Percentiles rank a stretch among this genome's conserved stretches.
Conservation (phyloP, 2,113 vertebrate genomes). For the Pungitius pungitius region DNA sequence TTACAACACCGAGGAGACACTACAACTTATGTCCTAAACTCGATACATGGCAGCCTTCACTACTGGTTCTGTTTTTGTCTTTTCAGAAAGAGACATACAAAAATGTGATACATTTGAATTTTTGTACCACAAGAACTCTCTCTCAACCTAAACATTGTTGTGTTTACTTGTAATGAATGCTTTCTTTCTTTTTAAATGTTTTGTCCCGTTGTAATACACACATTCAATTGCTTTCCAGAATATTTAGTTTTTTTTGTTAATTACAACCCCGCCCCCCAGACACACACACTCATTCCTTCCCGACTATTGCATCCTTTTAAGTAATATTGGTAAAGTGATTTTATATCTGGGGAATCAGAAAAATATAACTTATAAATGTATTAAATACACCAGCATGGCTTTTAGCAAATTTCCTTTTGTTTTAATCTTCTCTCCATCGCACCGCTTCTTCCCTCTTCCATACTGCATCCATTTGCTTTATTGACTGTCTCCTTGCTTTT, state of each 20-base stretch:
- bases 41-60: not conserved
- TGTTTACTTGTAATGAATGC: not conserved
- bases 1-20: not conserved
- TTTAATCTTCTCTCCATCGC: constrained; percentile 28
- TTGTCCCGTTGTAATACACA: not conserved
- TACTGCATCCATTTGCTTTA: constrained; percentile 62
- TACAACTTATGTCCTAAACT: not conserved
- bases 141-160: not conserved
- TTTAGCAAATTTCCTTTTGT: not conserved
- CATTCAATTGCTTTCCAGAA: not conserved
- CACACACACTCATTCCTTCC: not conserved
- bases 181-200: too few species aligned
- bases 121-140: not conserved
- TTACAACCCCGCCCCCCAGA: not conserved
- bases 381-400: not conserved
- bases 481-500: constrained; percentile 45
- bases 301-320: not conserved
- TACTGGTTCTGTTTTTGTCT: not conserved
- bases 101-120: too few species aligned
- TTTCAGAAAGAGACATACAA: not conserved
- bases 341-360: not conserved
- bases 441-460: constrained; percentile 14
- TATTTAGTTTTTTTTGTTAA: not conserved
- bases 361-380: not conserved
- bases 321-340: not conserved